Evolutionary conservation across 2,113 vertebrate genomes (phyloP).

Genomic region (Rhinichthys klamathensis): DNA sequence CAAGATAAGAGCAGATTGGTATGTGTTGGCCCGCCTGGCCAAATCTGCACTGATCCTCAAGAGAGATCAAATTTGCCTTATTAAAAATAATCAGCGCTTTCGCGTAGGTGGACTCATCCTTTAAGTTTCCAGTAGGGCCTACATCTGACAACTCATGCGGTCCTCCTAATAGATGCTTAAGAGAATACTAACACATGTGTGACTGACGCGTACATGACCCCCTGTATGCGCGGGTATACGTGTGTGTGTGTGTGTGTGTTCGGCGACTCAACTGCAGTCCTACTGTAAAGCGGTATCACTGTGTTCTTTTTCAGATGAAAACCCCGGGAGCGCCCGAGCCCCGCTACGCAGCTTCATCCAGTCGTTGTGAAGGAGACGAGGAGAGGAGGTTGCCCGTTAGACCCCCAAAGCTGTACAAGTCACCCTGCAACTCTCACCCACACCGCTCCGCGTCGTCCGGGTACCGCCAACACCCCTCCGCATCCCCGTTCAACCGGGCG

Average conservation of each 20-base stretch:
- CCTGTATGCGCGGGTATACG: not conserved
- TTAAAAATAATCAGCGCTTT: conserved; percentile 17
- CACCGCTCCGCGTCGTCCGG: conserved; percentile 16
- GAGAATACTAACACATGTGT: conserved; percentile 19
- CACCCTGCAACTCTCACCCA: conserved; percentile 49
- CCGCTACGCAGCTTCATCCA: conserved; percentile 27
- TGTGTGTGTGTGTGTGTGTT: conserved; percentile 10
- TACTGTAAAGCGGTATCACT: conserved; percentile 33
- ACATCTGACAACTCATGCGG: not conserved
- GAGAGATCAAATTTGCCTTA: not conserved
- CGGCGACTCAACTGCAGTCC: conserved; percentile 50
- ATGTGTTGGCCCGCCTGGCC: not conserved
- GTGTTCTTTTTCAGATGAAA: conserved; percentile 62
- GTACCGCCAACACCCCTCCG: not conserved
- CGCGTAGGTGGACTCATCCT: conserved; percentile 11
- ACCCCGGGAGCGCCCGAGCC: conserved; percentile 48
- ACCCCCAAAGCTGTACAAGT: conserved; percentile 60
- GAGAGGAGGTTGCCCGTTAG: conserved; percentile 26
- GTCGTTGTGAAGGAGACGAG: conserved; percentile 32
- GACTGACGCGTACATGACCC: not conserved
- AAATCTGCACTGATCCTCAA: not conserved
- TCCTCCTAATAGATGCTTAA: conserved; percentile 18
- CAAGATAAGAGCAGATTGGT: conserved; percentile 34
- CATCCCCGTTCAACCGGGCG: conserved; percentile 45
- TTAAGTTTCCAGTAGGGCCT: not conserved